Base-by-base conservation (phyloP, 2,888 invertebrate genomes). In the Stomorhina lunata region DNA sequence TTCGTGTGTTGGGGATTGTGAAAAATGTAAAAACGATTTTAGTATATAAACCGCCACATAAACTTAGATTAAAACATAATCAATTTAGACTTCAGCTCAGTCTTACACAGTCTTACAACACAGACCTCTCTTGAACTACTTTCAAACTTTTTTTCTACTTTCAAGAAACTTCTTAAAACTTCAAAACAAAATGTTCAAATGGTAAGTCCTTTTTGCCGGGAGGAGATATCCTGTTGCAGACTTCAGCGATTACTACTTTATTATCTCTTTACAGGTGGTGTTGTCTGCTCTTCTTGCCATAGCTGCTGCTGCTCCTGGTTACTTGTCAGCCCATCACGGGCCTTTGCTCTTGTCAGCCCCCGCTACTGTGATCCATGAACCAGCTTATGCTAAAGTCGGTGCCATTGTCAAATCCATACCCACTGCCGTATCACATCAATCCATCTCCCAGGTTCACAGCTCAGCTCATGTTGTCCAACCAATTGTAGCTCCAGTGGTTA, bases 361-460 rank as follows among this genome's bases (percentile, higher is more conserved):
- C 32, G 87, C 86, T 37, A 80, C 86, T 15, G 86, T 86, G 48
- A 85, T 89, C 59, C 90, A 87, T 77, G 87, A 89, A 76, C 73
- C 84, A 69, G 83, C 87, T 79, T 85, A 87, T 79, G 87, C 88
- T 59, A 87, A 88, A 80, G 86, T 88, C 69, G 88, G 89, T 76
- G 85, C 87, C 66, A 84, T 87, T 53, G 87, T 89, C 59, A 86
- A 87, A 79, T 87, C 87, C 75, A 91, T 92, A 88, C 92, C 93
- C 3, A 92, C 92, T 10, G 92, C 93, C 2, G 92, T 92, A 0
- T 93, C 93, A 7, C 92, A 92, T 78, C 92, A 93, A 84, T 91
- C 92, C 63, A 91, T 92, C n/a, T 85, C 92, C 6, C 92, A 92
- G 82, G 88, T 92, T 12, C 92, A 90, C 71, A 89, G 91, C 20